Evolutionary conservation across 2,797 vertebrate genomes (phyloP).

Genomic region (Catharus ustulatus): DNA sequence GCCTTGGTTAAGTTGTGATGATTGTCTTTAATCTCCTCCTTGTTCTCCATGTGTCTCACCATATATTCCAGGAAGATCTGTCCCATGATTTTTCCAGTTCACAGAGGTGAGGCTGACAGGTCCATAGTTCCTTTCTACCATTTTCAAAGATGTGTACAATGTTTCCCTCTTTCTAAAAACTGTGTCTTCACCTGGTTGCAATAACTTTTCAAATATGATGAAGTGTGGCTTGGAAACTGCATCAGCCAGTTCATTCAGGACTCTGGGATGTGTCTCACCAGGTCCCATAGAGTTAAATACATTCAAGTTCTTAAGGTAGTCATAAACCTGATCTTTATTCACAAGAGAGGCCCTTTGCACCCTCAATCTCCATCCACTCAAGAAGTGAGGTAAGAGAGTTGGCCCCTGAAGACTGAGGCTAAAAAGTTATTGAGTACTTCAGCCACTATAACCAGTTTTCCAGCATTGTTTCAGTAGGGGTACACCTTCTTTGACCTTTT

Average conservation of each 20-base stretch:
- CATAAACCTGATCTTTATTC: not conserved
- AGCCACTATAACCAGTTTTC: not conserved
- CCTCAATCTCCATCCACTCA: fast-evolving
- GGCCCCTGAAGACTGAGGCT: not conserved
- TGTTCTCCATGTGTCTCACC: not conserved
- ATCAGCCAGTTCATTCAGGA: not conserved
- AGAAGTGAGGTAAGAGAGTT: not conserved
- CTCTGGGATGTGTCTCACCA: not conserved
- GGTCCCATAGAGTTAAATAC: not conserved
- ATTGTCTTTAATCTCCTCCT: not conserved
- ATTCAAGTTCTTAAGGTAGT: not conserved
- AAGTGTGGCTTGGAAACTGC: not conserved
- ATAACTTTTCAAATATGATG: not conserved
- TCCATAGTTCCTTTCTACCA: not conserved
- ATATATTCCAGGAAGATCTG: not conserved
- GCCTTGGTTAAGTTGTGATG: not conserved
- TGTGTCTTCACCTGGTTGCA: not conserved
- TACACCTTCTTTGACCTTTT: not conserved
- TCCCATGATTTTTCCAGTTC: not conserved
- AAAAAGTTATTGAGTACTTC: not conserved
- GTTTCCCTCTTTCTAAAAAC: not conserved
- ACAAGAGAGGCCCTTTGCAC: not conserved
- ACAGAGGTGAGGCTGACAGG: not conserved
- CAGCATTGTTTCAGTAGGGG: not conserved
- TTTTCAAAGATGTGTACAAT: not conserved